Conservation (phyloP, 1,140 invertebrate species). For the Lucilia sericata region DNA sequence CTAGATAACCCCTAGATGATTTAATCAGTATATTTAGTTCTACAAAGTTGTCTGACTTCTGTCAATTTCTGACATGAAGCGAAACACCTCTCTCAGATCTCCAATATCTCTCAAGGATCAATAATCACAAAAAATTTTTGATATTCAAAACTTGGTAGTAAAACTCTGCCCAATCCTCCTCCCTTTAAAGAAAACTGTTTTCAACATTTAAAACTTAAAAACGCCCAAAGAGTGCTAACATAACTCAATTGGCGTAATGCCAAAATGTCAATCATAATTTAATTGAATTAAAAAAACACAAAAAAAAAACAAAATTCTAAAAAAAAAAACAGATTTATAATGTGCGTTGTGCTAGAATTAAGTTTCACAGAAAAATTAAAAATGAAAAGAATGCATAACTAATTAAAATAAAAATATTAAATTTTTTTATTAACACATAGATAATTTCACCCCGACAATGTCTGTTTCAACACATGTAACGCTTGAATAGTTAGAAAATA, state of each 20-base stretch:
- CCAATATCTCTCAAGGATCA: no score
- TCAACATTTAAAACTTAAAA: neutral
- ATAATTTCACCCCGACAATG: slow-evolving; percentile 14
- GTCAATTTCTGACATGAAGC: no score
- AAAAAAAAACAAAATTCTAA: neutral
- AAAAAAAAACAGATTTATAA: no score
- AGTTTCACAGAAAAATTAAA: neutral
- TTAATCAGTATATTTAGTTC: no score
- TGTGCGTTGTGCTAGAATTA: neutral
- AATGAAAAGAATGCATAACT: slow-evolving; percentile 12
- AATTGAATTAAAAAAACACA: neutral
- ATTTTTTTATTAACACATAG: slow-evolving; percentile 17
- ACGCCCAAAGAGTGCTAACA: neutral
- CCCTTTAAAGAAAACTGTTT: neutral
- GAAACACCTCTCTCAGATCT: no score
- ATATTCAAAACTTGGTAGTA: no score
- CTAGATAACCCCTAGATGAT: no score
- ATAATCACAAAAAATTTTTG: no score
- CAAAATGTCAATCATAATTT: slow-evolving; percentile 17
- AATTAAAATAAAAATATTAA: slow-evolving; percentile 18
- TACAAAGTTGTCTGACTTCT: no score
- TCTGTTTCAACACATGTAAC: slow-evolving; percentile 7
- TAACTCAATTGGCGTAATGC: neutral
- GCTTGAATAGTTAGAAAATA: slow-evolving; percentile 36
- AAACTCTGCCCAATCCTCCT: no score